These are phyloP conservation scores for Semotilus atromaculatus DNA, from an alignment of 2,797 vertebrate genomes.

Conservation along the genomic window DNA sequence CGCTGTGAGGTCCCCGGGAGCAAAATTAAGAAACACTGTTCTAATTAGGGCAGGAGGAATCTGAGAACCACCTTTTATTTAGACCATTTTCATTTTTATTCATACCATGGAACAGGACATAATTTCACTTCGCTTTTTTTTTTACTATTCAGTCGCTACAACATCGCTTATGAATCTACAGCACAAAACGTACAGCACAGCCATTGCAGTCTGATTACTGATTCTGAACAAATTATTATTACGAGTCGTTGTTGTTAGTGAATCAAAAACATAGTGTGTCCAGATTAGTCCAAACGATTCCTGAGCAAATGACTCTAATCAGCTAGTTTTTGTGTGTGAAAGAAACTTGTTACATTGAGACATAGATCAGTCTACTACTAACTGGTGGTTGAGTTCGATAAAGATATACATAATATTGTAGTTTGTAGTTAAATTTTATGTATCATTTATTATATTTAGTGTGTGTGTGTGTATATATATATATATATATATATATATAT, in stretches of 20 bases:
- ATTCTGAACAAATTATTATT: neutral
- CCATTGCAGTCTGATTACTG: neutral
- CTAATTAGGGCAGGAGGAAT: neutral
- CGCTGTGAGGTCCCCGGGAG: neutral
- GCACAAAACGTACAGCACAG: neutral
- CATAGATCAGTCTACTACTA: neutral
- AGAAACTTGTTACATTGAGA: neutral
- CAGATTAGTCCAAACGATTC: neutral
- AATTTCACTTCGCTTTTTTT: neutral
- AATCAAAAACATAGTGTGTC: neutral
- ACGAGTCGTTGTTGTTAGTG: neutral
- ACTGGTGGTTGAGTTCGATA: neutral
- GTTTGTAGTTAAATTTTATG: too few species aligned
- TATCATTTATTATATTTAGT: too few species aligned
- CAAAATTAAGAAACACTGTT: neutral
- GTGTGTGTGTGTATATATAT: too few species aligned
- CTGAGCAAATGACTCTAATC: neutral
- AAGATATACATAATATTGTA: neutral
- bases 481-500: too few species aligned
- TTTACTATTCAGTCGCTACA: neutral
- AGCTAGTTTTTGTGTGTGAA: neutral
- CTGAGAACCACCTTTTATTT: neutral
- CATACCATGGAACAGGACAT: constrained; percentile 13
- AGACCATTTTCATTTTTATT: constrained; percentile 11
- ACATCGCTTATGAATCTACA: neutral